Conservation (phyloP, 2,113 vertebrate genomes). For the Cavia porcellus region DNA sequence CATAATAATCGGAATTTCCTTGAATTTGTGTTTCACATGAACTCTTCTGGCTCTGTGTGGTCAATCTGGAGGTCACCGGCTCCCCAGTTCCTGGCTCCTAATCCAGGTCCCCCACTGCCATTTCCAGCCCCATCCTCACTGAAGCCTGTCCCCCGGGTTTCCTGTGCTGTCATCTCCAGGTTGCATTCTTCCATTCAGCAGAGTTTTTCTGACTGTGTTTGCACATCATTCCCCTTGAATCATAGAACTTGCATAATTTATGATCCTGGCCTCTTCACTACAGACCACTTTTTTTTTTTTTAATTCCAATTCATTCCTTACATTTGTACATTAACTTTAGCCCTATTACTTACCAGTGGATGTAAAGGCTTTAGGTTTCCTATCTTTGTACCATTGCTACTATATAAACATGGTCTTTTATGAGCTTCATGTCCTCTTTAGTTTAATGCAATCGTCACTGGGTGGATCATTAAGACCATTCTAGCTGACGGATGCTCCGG, state of each 20-base stretch:
- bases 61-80: background rate
- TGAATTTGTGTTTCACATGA: slow-evolving; percentile 66
- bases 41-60: slow-evolving; percentile 46
- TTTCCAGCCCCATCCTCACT: background rate
- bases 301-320: background rate
- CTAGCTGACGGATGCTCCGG: slow-evolving; percentile 48
- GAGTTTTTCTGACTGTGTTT: background rate
- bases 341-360: background rate
- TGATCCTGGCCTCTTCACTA: background rate
- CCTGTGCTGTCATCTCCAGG: background rate
- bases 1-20: slow-evolving; percentile 73
- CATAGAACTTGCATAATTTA: background rate
- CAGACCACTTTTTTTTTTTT: background rate
- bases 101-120: background rate
- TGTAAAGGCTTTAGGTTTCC: background rate
- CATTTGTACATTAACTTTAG: background rate
- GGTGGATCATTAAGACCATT: slow-evolving; percentile 64
- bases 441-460: slow-evolving; percentile 48
- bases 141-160: background rate
- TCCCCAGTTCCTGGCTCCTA: background rate
- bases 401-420: background rate
- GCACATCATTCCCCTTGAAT: background rate
- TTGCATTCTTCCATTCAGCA: background rate
- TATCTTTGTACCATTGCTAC: background rate
- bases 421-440: background rate